Evolutionary conservation across 1,140 invertebrate genomes (phyloP), one percentile per base, ranked within the genome.

Genomic region (Nasonia longicornis): DNA sequence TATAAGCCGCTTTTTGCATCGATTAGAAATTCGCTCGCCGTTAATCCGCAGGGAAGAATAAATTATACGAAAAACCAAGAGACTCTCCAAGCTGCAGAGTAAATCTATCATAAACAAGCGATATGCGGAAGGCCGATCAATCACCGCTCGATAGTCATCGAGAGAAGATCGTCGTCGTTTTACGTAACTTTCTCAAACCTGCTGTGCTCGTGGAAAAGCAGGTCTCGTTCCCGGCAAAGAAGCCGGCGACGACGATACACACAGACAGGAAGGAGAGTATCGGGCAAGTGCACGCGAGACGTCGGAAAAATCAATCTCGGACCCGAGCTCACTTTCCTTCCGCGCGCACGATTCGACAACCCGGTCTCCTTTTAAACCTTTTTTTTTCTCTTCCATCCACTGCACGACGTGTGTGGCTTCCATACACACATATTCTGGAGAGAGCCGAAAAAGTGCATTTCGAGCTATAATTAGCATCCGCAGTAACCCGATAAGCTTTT

Each of bases 261-360:
- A 10, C 26, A 38, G 48, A 10, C 26, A 38, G 48, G 29, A 80
- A 58, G 77, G 42, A 71, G 67, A 52, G 29, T n/a, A 42, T 20
- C 67, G 29, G 31, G 70, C 20, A 22, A 31, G 38, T 42, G 63
- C 63, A 75, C 79, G 72, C 45, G 72, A 74, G 42, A 38, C 74
- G 22, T 12, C 48, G 79, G 66, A 81, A 81, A 81, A 81, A 81
- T 81, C 79, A 76, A 76, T 80, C 69, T 48, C 64, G 64, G 26
- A 42, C 67, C 16, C 42, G 31, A 3, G 31, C 22, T 73, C 78
- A 73, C 78, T 79, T 79, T 79, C 78, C 78, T 79, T 79, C 78
- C 78, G 78, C 26, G 26, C 26, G 26, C 26, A 26, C 63, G 58
- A 73, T 72, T 20, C 69, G 22, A 69, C 67, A 35, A 69, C 29